Evolutionary conservation across 1,140 invertebrate genomes (phyloP).

Genomic region (Leptonema lineaticorne): DNA sequence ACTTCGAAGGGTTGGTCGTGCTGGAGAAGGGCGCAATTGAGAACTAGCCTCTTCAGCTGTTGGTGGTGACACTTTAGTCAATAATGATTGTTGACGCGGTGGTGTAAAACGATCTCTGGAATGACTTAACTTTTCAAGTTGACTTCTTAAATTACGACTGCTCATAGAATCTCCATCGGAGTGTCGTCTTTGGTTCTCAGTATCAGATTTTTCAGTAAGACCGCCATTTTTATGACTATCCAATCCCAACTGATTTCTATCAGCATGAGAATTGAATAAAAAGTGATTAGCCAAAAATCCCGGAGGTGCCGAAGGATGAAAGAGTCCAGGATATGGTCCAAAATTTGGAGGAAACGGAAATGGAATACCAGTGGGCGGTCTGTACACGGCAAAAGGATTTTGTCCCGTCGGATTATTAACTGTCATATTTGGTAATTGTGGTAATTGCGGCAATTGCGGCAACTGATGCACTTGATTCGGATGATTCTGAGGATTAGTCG

Average conservation of each 20-base stretch:
- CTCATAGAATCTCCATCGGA: conserved; percentile 26
- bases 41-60: conserved; percentile 65
- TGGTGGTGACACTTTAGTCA: conserved; percentile 62
- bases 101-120: conserved; percentile 47
- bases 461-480: conserved; percentile 53
- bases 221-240: conserved; percentile 33
- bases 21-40: conserved; percentile 64
- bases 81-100: conserved; percentile 49
- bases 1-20: conserved; percentile 55
- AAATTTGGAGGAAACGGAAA: conserved; percentile 64
- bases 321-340: conserved; percentile 61
- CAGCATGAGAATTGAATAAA: conserved; percentile 55
- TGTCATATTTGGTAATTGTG: conserved; percentile 50
- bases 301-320: conserved; percentile 56
- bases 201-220: conserved; percentile 18
- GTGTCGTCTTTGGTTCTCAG: conserved; percentile 28
- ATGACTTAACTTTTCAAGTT: conserved; percentile 31
- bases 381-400: conserved; percentile 71
- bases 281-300: conserved; percentile 58
- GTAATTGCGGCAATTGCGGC: conserved; percentile 54
- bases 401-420: conserved; percentile 57
- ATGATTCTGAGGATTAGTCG: conserved; percentile 48
- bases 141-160: conserved; percentile 34
- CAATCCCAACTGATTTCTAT: conserved; percentile 43
- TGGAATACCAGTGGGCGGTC: conserved; percentile 48